A percentile compares a stretch with the other conserved stretches of the same genome.
These are phyloP conservation scores for Drosophila athabasca DNA, from an alignment of 1,140 invertebrate genomes.

Conservation along the genomic window DNA sequence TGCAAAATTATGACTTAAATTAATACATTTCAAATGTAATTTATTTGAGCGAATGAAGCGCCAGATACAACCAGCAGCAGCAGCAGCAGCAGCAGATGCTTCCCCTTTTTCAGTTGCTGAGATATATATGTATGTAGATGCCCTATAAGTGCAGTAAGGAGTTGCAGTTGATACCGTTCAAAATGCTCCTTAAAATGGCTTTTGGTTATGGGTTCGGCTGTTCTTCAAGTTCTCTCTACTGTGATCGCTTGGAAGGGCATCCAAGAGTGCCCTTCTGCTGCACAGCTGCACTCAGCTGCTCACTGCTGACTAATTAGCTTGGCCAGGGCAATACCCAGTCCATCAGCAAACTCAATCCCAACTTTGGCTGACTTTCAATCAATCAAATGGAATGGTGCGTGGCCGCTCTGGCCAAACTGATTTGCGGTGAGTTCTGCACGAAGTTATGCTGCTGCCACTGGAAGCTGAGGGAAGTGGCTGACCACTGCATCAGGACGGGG, in stretches of 20 bases:
- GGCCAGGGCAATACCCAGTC: constrained; percentile 23
- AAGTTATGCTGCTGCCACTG: constrained; percentile 29
- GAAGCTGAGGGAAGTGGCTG: neutral
- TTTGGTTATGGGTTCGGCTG: no score
- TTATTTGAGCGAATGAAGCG: constrained; percentile 36
- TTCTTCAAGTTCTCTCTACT: no score
- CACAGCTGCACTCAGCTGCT: neutral
- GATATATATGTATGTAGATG: neutral
- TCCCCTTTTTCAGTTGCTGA: no score
- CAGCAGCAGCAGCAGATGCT: neutral
- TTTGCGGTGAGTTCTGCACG: constrained; percentile 56
- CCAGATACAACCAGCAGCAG: constrained; percentile 16
- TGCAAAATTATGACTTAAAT: constrained; percentile 69
- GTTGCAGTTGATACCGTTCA: no score
- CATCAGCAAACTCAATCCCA: constrained; percentile 53
- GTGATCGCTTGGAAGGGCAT: neutral
- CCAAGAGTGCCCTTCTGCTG: no score
- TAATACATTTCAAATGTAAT: constrained; percentile 63
- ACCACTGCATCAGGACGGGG: constrained; percentile 35
- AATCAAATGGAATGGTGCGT: constrained; percentile 46
- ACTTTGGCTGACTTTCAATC: constrained; percentile 63
- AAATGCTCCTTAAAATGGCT: neutral
- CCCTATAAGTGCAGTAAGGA: neutral
- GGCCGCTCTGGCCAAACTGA: constrained; percentile 51
- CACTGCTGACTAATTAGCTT: constrained; percentile 24